A percentile compares a stretch with the other conserved stretches of the same genome.
These are phyloP conservation scores for Drosophila melanosoma DNA, from an alignment of 2,888 invertebrate genomes.

Conservation along the genomic window DNA sequence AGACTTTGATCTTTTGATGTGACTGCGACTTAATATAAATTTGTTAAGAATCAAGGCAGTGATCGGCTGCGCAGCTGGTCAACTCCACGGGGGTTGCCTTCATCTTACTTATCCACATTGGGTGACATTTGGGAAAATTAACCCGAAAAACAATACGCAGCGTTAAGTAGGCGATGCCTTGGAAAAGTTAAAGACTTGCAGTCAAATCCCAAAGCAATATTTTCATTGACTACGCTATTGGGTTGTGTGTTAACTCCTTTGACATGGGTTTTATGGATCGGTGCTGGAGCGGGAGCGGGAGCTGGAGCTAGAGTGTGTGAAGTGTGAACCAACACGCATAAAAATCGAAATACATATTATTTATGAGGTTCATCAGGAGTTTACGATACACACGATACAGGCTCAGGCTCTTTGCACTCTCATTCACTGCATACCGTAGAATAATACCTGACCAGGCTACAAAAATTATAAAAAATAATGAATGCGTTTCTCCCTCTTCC, in stretches of 20 bases:
- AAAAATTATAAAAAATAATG: constrained; percentile 75
- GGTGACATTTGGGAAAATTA: constrained; percentile 64
- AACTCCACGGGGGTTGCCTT: constrained; percentile 41
- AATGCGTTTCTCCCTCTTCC: constrained; percentile 49
- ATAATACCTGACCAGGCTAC: constrained; percentile 68
- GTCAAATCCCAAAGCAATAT: constrained; percentile 53
- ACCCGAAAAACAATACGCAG: constrained; percentile 2
- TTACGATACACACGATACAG: constrained; percentile 66
- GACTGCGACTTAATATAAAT: constrained; percentile 46
- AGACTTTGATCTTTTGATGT: constrained; percentile 41
- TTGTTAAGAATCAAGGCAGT: constrained; percentile 39
- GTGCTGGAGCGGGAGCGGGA: constrained; percentile 14
- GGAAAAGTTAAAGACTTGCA: constrained; percentile 27
- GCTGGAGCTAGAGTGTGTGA: constrained; percentile 30
- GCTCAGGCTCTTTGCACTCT: constrained; percentile 13
- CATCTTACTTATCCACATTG: constrained; percentile 51
- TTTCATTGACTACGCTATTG: constrained; percentile 70
- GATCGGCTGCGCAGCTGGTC: constrained; percentile 32
- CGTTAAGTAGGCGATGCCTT: constrained; percentile 59
- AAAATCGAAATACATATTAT: constrained; percentile 81
- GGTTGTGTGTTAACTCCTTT: constrained; percentile 69
- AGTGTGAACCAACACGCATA: constrained; percentile 75
- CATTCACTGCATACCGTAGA: constrained; percentile 44
- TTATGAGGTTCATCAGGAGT: constrained; percentile 83
- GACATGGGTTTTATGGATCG: constrained; percentile 75